A percentile compares a stretch with the other conserved stretches of the same genome.
Evolutionary conservation across 2,797 vertebrate genomes (phyloP).

Genomic region (Pipistrellus pipistrellus): DNA sequence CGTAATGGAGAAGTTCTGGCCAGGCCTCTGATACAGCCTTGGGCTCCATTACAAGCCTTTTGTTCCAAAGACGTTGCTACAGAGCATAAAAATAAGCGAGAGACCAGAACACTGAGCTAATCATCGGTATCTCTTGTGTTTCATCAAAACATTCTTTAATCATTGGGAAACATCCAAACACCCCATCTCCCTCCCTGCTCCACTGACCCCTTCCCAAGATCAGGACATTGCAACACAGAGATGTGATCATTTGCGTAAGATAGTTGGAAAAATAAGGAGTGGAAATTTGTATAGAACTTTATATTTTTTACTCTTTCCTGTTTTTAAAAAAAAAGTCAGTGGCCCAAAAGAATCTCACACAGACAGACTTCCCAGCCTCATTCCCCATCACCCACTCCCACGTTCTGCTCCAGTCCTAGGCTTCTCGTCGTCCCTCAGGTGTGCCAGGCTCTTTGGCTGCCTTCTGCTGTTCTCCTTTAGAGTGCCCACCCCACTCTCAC

Average conservation of each 20-base stretch:
- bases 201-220: background rate
- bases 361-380: background rate
- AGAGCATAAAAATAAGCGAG: background rate
- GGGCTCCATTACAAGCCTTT: background rate
- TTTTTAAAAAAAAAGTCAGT: background rate
- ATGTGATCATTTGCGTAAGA: background rate
- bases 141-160: constrained; percentile 4
- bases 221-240: background rate
- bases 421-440: background rate
- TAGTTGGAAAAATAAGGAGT: background rate
- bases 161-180: background rate
- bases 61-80: background rate
- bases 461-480: background rate
- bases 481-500: background rate
- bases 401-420: background rate
- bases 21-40: background rate
- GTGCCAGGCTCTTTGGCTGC: background rate
- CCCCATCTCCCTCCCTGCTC: background rate
- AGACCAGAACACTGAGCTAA: background rate
- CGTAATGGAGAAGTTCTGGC: background rate
- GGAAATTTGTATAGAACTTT: background rate
- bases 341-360: background rate
- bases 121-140: background rate
- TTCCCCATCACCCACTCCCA: accelerated
- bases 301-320: background rate